Conservation (phyloP, 2,888 invertebrate species). For the Drosophila anomalipes region DNA sequence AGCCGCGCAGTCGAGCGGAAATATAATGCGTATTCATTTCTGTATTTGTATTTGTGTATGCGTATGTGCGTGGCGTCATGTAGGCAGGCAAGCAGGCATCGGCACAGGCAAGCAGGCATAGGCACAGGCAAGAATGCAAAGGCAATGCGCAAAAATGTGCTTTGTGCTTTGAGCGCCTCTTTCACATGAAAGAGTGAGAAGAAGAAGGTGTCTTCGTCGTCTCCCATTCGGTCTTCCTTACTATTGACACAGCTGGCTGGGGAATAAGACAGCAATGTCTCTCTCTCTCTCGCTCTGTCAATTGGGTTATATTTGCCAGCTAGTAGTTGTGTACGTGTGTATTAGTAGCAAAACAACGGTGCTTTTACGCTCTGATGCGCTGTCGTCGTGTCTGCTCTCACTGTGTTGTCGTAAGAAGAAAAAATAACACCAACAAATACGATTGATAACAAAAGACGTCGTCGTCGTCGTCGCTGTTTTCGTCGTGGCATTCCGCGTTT, state of each 20-base stretch:
- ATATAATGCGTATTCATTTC: constrained; percentile 70
- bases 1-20: constrained; percentile 70
- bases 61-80: constrained; percentile 42
- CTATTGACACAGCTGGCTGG: constrained; percentile 72
- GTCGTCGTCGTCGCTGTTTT: constrained; percentile 33
- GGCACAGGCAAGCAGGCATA: neutral
- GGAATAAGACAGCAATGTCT: constrained; percentile 21
- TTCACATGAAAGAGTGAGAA: constrained; percentile 35
- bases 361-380: constrained; percentile 47
- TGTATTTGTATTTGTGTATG: constrained; percentile 9
- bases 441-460: constrained; percentile 65
- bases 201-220: constrained; percentile 28
- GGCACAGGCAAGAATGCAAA: constrained; percentile 20
- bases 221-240: constrained; percentile 21
- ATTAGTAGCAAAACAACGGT: constrained; percentile 63
- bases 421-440: constrained; percentile 30
- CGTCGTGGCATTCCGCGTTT: constrained; percentile 51
- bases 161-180: constrained; percentile 26
- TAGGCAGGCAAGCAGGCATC: constrained; percentile 27
- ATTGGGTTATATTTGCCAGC: constrained; percentile 58
- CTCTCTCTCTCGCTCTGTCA: constrained; percentile 37
- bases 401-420: constrained; percentile 41
- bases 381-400: constrained; percentile 41
- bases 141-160: constrained; percentile 59
- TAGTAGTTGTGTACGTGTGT: constrained; percentile 16